Conservation (phyloP, 2,888 invertebrate species). For the Ornithoptera priamus region DNA sequence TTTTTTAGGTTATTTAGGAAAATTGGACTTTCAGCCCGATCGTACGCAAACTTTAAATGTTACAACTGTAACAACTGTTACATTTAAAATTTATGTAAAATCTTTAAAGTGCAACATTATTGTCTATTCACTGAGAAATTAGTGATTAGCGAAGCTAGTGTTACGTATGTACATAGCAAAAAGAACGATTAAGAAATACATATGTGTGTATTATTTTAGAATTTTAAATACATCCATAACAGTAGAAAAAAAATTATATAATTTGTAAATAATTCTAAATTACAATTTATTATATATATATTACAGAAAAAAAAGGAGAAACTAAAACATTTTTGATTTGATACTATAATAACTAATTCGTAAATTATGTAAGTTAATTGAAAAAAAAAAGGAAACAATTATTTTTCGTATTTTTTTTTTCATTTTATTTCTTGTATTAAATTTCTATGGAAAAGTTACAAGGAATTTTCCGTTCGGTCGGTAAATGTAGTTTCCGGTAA, state of each 20-base stretch:
- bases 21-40: too few species aligned
- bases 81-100: too few species aligned
- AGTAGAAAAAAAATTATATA: neutral
- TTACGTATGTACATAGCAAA: neutral
- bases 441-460: neutral
- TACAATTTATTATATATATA: neutral
- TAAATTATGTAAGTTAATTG: neutral
- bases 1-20: too few species aligned
- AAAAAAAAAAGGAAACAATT: neutral
- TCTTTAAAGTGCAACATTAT: neutral
- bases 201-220: neutral
- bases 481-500: neutral
- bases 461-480: neutral
- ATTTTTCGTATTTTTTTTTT: neutral
- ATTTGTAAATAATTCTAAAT: slow-evolving; percentile 1
- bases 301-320: neutral
- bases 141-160: neutral
- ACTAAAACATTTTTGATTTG: neutral
- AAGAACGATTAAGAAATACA: neutral
- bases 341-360: neutral
- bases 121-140: neutral
- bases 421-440: neutral
- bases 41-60: too few species aligned
- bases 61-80: too few species aligned
- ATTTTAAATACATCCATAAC: neutral